Evolutionary conservation across 2,888 invertebrate genomes (phyloP), one percentile per base, ranked within the genome.

Genomic region (Drosophila tanythrix): DNA sequence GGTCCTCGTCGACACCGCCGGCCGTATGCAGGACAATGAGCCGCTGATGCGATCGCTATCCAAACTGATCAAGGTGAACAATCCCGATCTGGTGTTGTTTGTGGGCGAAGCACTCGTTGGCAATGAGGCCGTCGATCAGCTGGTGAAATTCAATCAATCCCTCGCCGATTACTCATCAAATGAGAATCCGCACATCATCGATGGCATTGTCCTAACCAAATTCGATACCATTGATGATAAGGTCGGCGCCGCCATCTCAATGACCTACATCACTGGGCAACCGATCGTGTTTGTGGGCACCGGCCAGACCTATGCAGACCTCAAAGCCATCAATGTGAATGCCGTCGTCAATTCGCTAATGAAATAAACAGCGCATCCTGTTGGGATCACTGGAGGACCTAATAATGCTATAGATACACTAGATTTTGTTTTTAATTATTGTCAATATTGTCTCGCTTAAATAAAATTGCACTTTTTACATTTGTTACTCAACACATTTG

Each of bases 201-300:
- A 99, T 93, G 99, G 99, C 58, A 99, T 99, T 85, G 99, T 99
- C 15, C 95, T 99, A 55, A 99, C 99, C 10, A 99, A 99, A 94
- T 99, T 99, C 94, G 99, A 99, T 93, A 99, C 99, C 0, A 99
- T 99, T 89, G 99, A 99, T 93, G 99, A 99, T 93, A 99, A 99
- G 72, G 97, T 99, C 31, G 99, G 99, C 13, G 99, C 99, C 50
- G 99, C 99, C 25, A 99, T 99, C 87, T 99, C 99, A 21, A 99
- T 99, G 99, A 99, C 99, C 0, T 99, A 99, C 93, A 99, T 99
- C 76, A 99, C 99, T 0, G 99, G 99, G 0, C 99, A 99, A 93
- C 99, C 99, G 0, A 99, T 99, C 62, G 98, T 93, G 3, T 93
- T 93, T 70, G 99, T 99, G 21, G 99, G 99, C 46, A 99, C 99